Evolutionary conservation across 2,797 vertebrate genomes (phyloP), one percentile per base, ranked within the genome.

Genomic region (Xenentodon cancila): DNA sequence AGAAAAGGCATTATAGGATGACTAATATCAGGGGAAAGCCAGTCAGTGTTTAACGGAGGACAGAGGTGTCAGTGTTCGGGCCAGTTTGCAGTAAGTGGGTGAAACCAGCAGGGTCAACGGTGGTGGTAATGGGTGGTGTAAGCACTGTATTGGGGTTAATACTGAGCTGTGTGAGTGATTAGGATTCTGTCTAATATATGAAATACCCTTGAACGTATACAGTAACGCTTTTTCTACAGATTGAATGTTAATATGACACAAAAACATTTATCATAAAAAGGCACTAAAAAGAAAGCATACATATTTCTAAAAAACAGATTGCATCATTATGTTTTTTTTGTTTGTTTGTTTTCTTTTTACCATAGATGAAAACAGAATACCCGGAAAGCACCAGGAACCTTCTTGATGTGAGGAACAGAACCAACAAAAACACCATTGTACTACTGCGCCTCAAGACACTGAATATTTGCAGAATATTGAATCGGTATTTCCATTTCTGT

Each of bases 91-190:
- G 9, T 88, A 81, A 80, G 79, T 85, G 81, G 74, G 60, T 71
- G 77, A 82, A 69, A 81, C 66, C 71, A 81, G 74, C 65, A 51
- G 61, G 77, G 79, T 88, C 79, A 90, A 84, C 82, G 75, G 77
- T 63, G 64, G 53, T 58, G 72, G 78, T 84, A 85, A 87, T 82
- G 79, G 77, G 63, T 58, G 80, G 79, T 73, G 75, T 87, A 88
- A 85, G 71, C 75, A 70, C 73, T 67, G 73, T 79, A 89, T 85
- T 79, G 80, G 82, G 89, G 90, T 91, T 89, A 91, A 91, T 89
- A 81, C 77, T 80, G 63, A 75, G 79, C 79, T 80, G 53, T 69
- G 64, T 61, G 83, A 71, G 70, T 81, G 82, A 87, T 89, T 86
- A 89, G 70, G 45, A 52, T 18, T 71, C 53, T 52, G 64, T 75